Evolutionary conservation across 1,140 invertebrate genomes (phyloP).

Genomic region (Camponotus floridanus): DNA sequence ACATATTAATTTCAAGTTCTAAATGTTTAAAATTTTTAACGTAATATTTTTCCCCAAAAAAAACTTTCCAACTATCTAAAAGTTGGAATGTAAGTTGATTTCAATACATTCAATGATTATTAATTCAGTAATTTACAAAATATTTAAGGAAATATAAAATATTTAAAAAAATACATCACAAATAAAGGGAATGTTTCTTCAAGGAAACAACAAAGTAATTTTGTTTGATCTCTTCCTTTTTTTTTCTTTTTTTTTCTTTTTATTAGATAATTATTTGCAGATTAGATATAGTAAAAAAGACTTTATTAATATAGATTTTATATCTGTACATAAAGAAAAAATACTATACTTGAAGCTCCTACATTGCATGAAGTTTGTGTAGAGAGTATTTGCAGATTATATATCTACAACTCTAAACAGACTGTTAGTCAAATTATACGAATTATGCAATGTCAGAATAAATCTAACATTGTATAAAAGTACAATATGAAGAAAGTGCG

Average conservation of each 20-base stretch:
- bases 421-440: neutral
- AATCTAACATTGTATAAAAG: constrained; percentile 3
- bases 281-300: constrained; percentile 61
- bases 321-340: constrained; percentile 77
- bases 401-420: constrained; percentile 7
- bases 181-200: constrained; percentile 20
- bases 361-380: constrained; percentile 34
- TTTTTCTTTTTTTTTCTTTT: constrained; percentile 11
- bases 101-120: constrained; percentile 12
- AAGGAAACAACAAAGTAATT: constrained; percentile 4
- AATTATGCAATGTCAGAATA: constrained; percentile 11
- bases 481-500: neutral
- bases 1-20: constrained; percentile 36
- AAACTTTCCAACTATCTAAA: neutral
- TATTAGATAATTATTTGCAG: constrained; percentile 52
- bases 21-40: constrained; percentile 1
- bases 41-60: neutral
- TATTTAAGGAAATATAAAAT: constrained; percentile 24
- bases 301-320: constrained; percentile 89
- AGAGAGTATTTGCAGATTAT: neutral
- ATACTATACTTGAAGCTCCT: constrained; percentile 24
- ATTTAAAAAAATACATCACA: constrained; percentile 43
- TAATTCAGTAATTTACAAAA: neutral
- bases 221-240: constrained; percentile 23
- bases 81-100: constrained; percentile 32